Evolutionary conservation across 2,113 vertebrate genomes (phyloP).

Genomic region (Perca fluviatilis): DNA sequence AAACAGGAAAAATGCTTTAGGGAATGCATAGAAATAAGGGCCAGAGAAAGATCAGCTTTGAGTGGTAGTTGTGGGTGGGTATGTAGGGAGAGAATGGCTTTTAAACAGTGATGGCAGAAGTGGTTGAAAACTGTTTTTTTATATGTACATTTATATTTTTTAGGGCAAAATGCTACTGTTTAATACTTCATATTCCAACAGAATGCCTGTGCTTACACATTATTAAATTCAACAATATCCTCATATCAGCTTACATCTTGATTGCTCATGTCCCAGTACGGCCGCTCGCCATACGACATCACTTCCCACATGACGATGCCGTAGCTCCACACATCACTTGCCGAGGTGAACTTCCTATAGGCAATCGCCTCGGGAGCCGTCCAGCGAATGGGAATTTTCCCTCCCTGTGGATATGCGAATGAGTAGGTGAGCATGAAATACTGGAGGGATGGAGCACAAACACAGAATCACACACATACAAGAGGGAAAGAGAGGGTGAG

Average conservation of each 20-base stretch:
- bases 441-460: slow-evolving; percentile 82
- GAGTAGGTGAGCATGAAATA: slow-evolving; percentile 86
- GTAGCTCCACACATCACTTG: slow-evolving; percentile 98
- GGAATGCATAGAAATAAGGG: slow-evolving; percentile 17
- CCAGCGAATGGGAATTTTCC: slow-evolving; percentile 99
- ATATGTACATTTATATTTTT: background rate
- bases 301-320: slow-evolving; percentile 99
- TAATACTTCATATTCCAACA: background rate
- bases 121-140: background rate
- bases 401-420: slow-evolving; percentile 90
- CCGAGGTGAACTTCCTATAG: slow-evolving; percentile 98
- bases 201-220: background rate
- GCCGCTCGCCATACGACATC: slow-evolving; percentile 97
- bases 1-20: slow-evolving; percentile 16
- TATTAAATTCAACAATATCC: background rate
- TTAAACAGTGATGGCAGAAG: background rate
- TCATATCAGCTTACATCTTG: slow-evolving; percentile 91
- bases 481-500: slow-evolving; percentile 79
- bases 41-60: background rate
- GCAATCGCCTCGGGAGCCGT: slow-evolving; percentile 97
- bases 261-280: slow-evolving; percentile 99
- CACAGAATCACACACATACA: slow-evolving; percentile 80
- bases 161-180: background rate
- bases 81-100: slow-evolving; percentile 9
- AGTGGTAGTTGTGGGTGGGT: background rate